Base-by-base conservation (phyloP, 2,113 vertebrate genomes). In the Centropus unirufus region DNA sequence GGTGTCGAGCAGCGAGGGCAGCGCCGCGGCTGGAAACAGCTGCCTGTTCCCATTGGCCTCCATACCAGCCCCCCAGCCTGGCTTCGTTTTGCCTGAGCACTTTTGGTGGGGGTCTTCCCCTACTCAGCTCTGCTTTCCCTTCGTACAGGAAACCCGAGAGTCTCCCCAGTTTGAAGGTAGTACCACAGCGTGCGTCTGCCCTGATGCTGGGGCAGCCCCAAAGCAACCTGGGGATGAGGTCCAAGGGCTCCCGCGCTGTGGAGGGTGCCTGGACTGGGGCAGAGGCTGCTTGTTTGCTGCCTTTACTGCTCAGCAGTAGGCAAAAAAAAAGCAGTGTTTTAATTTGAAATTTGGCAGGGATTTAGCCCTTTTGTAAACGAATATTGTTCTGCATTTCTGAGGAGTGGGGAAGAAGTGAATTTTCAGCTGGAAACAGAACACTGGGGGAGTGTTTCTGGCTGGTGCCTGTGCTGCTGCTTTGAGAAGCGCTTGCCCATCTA, bases 281-380 rank as follows among this genome's bases (percentile, higher is more conserved):
- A 78, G 59, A 90, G 76, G 69, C 59, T 73, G 82, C 80, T 77
- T 92, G 68, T 93, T 95, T 93, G 85, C 62, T 94, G 87, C 84
- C 81, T 88, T 89, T 89, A 55, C 75, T 67, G 49, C 46, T 87
- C 87, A 86, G 3, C 86, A 86, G 69, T 85, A 82, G 95, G 87
- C 92, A 96, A 96, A 36, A 36, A 36, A 36, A 36, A 36, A 94
- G 77, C 67, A 87, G 79, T 73, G 81, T 69, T 96, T 87, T 90
- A 85, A 94, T 97, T 94, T 92, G 59, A 87, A 91, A 77, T 80
- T 87, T 97, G 95, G 87, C 93, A 83, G 36, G 46, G 69, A 86
- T 93, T 81, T 88, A 77, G 55, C 69, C 80, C 44, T 92, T 92
- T 70, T 92, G 76, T 95, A 92, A 97, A 83, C 76, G 61, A 32